phyloP scores from a whole-genome alignment of 1,140 invertebrate genomes.

The Andrena cerasifolii region DNA sequence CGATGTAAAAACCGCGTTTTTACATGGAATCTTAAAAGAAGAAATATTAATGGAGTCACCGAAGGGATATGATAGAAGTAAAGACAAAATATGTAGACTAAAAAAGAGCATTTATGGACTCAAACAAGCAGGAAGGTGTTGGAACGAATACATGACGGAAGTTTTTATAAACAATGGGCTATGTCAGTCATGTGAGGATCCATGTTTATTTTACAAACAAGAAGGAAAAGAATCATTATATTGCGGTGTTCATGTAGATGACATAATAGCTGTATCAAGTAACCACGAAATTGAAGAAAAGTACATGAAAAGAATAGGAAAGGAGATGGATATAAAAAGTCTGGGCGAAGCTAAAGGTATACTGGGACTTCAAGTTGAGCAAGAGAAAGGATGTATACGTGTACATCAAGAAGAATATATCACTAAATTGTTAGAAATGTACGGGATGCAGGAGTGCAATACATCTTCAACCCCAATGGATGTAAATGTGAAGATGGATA shows the following conservation, averaged over 20 bases:
- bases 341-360: slow-evolving; percentile 13
- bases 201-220: slow-evolving; percentile 20
- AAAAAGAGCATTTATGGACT: slow-evolving; percentile 27
- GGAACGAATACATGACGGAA: not conserved
- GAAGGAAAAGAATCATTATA: not conserved
- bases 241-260: slow-evolving; percentile 28
- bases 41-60: slow-evolving; percentile 37
- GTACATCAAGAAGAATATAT: slow-evolving; percentile 20
- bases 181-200: not conserved
- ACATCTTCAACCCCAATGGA: no score
- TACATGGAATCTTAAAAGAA: slow-evolving; percentile 3
- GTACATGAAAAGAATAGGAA: not conserved
- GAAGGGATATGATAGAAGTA: not conserved
- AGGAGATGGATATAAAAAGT: slow-evolving; percentile 5
- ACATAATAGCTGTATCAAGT: not conserved
- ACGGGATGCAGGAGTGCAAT: no score
- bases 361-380: slow-evolving; percentile 8
- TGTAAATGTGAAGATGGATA: no score
- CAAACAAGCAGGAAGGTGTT: slow-evolving; percentile 20
- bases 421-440: slow-evolving; percentile 1
- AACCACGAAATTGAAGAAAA: not conserved
- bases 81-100: slow-evolving; percentile 6
- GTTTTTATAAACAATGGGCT: not conserved
- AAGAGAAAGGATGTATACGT: not conserved
- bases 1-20: slow-evolving; percentile 25